These are phyloP conservation scores for Lasioglossum morio DNA, from an alignment of 2,888 invertebrate genomes.

Conservation along the genomic window DNA sequence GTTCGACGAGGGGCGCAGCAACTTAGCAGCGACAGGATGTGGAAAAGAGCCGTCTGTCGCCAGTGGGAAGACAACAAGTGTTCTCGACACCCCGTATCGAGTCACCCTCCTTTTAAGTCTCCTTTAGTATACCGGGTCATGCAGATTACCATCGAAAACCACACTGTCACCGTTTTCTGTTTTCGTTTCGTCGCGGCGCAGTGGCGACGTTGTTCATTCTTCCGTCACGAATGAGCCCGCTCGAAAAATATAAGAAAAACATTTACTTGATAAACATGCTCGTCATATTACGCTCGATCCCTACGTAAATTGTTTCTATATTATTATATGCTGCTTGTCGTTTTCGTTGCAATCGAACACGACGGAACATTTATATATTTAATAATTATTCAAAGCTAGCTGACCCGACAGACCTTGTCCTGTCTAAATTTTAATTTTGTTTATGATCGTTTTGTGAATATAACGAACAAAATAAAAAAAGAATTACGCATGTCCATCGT, in stretches of 20 bases:
- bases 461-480: too few relatives aligned
- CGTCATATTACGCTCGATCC: background rate
- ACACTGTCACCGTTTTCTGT: conserved; percentile 1
- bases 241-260: conserved; percentile 8
- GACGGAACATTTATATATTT: background rate
- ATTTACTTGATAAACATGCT: background rate
- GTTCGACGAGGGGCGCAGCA: conserved; percentile 25
- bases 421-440: too few relatives aligned
- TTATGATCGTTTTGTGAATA: too few relatives aligned
- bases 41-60: conserved; percentile 68
- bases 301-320: background rate
- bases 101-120: conserved; percentile 41
- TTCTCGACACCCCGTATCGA: conserved; percentile 53
- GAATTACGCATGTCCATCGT: too few relatives aligned
- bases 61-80: conserved; percentile 67
- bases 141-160: conserved; percentile 23
- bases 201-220: background rate
- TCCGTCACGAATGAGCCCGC: background rate
- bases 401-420: too few relatives aligned
- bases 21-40: conserved; percentile 57
- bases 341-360: background rate
- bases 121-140: conserved; percentile 14
- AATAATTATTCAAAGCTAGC: background rate
- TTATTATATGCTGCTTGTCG: background rate
- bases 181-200: background rate